phyloP scores from a whole-genome alignment of 2,113 vertebrate genomes.

The Anolis carolinensis region DNA sequence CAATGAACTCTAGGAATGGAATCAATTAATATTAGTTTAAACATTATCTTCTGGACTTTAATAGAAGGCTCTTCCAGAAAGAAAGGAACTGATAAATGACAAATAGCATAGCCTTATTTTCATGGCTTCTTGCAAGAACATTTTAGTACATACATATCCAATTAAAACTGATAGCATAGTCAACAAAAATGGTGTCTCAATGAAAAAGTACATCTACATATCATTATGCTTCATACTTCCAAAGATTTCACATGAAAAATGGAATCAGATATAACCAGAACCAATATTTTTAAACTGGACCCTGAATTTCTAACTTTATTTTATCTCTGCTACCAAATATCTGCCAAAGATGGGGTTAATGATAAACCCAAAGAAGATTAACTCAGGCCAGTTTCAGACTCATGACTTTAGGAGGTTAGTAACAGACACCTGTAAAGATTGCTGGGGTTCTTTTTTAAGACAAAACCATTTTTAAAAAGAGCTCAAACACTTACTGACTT shows the following conservation, averaged over 20 bases:
- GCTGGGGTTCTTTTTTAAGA: no score
- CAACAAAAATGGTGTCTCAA: not conserved
- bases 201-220: not conserved
- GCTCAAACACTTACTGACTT: no score
- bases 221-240: not conserved
- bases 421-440: no score
- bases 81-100: conserved; percentile 73
- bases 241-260: not conserved
- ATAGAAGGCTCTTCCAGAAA: conserved; percentile 77
- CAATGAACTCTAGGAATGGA: conserved; percentile 78
- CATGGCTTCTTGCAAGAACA: conserved; percentile 54
- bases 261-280: no score
- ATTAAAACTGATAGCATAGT: not conserved
- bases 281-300: no score
- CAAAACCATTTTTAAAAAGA: no score
- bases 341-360: no score
- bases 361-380: no score
- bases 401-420: no score
- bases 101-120: conserved; percentile 72
- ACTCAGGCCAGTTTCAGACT: no score
- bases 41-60: conserved; percentile 82
- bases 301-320: no score
- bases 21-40: conserved; percentile 83
- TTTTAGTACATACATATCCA: conserved; percentile 5
- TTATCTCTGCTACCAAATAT: no score